Base-by-base conservation (phyloP, 1,140 invertebrate species). In the Drosophila equinoxialis region DNA sequence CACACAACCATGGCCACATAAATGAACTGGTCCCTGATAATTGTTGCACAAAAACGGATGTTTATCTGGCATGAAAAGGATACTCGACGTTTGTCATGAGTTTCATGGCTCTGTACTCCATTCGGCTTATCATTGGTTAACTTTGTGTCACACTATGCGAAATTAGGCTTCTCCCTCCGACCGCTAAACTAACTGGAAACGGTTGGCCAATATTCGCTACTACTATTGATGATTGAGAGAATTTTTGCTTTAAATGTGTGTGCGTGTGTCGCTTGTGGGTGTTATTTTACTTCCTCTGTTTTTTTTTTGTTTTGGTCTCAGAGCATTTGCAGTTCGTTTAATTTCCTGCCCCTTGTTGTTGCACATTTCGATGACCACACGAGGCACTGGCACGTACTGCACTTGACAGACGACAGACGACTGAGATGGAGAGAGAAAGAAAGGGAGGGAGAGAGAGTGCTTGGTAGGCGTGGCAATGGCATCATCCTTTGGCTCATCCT, bases 41-140 rank as follows among this genome's bases (percentile, higher is more conserved):
- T 87, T 87, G 84, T 77, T 77, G 45, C 80, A 84, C 68, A 83
- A 77, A 51, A 79, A 71, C 84, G 84, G 84, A 89, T 87, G 81
- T 71, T 69, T 79, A 66, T 17, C 42, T 67, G 70, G 57, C n/a
- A 63, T 41, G 57, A 17, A 59, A 37, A 35, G 33, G 35, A 37
- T 59, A 59, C 30, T 59, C 10, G 17, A 20, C 17, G 20, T 51
- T n/a, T 45, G 45, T 20, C 20, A 51, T 51, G 45, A 8, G 30
- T 30, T 30, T 30, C 30, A 30, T 30, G 30, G 30, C 6, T 30
- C 6, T 30, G 30, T 6, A 6, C 30, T 30, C 30, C 30, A 48
- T 17, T 17, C 45, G 45, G 45, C 45, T 51, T 23, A 51, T 51
- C 45, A 17, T 20, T 20, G 17, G 45, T 51, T 20, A 20, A 51